Evolutionary conservation across 2,797 vertebrate species (phyloP), one percentile per base, ranked within the genome.

Genomic region (Megaceryle alcyon): DNA sequence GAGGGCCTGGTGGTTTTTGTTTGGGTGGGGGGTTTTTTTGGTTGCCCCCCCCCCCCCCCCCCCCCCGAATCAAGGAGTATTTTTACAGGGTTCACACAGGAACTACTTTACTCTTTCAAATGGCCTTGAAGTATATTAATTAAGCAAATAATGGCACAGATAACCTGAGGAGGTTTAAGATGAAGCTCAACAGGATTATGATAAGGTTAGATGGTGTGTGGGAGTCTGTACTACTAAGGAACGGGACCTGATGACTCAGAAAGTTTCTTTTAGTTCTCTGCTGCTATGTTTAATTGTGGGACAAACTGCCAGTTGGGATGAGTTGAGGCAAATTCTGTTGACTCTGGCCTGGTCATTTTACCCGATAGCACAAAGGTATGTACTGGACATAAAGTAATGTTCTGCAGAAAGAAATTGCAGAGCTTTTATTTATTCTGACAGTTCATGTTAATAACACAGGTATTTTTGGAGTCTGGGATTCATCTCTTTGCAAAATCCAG

Each of bases 321-420:
- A 66, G 59, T 46, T 59, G 56, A n/a, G 68, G 59, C 37, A 86
- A 76, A 66, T 48, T 2, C 1, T 51, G 1, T 61, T 81, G 77
- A 44, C 22, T 65, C 26, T 75, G 69, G 49, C 19, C 31, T 20
- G 2, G 26, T 82, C 77, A 6, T 28, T 84, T 86, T 69, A 69
- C 10, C 29, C 17, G n/a, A 7, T 31, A 46, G 77, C 65, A 60
- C 41, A 29, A 18, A 70, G 49, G 29, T n/a, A 26, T 5, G 6
- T 51, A 2, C 57, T 37, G 41, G 64, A n/a, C 28, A 2, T 19
- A 33, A 53, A 75, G 41, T 39, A 71, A 48, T 0, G 0, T 48
- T 54, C 61, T 61, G 46, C 65, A 68, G 78, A 33, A 78, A 25
- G 54, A 31, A 49, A 44, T 76, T 53, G 35, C 9, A 13, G 64